Evolutionary conservation across 2,113 vertebrate genomes (phyloP), one percentile per base, ranked within the genome.

Genomic region (Sus scrofa): DNA sequence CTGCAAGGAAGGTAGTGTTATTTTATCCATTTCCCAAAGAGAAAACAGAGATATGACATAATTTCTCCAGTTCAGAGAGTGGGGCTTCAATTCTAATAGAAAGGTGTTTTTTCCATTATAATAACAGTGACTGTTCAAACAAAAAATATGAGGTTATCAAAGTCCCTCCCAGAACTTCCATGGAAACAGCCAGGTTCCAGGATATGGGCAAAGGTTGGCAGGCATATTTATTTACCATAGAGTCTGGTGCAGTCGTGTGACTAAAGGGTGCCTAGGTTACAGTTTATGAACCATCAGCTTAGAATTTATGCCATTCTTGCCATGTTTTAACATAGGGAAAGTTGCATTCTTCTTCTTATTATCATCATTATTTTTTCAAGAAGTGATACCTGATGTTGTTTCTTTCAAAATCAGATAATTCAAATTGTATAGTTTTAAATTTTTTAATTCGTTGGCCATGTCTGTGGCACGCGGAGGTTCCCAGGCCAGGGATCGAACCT

Each of bases 91-190:
- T 32, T 70, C 52, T 24, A 60, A 87, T 3, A 56, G 67, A 44
- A 81, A 56, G 7, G 27, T 16, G 20, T 68, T 54, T 54, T 19
- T 24, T 34, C 52, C 6, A 20, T 85, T 71, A n/a, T 26, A 54
- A 15, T 58, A 83, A 65, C 44, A 30, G 79, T 50, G 56, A 70
- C 39, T 82, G n/a, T 94, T 78, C 68, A 58, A 70, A 94, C 71
- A 87, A 73, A 73, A 94, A 75, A 50, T 34, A 37, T 87, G 71
- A 52, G 88, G 93, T 65, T 81, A 32, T 18, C 62, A 10, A 12
- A 75, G 65, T 34, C 77, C 93, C 86, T 88, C 95, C 94, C 77
- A 88, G 68, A 85, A 62, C 60, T 83, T 81, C 73, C 86, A 27
- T 20, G 62, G 44, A 81, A 96, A 63, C 50, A 50, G 32, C 24